phyloP scores from a whole-genome alignment of 2,888 invertebrate genomes.

The Oligia strigilis region DNA sequence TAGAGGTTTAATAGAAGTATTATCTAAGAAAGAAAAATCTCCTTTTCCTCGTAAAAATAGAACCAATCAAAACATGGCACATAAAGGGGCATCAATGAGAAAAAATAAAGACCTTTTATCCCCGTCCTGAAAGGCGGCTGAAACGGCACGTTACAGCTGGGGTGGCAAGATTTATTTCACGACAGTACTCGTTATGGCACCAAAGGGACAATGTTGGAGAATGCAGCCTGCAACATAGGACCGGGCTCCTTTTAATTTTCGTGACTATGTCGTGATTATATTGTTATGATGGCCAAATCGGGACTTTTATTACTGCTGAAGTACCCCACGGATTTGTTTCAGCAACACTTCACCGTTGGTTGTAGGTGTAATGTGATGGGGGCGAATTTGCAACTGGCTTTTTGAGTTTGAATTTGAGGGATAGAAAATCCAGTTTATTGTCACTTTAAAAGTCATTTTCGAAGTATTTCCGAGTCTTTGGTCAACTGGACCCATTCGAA shows the following conservation, averaged over 20 bases:
- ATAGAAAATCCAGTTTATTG: neutral
- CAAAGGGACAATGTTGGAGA: conserved; percentile 83
- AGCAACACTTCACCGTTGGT: neutral
- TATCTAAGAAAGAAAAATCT: conserved; percentile 48
- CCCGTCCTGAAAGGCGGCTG: conserved; percentile 84
- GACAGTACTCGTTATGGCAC: conserved; percentile 88
- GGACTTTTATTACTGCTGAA: conserved; percentile 17
- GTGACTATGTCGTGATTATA: conserved; percentile 45
- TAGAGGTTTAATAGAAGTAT: conserved; percentile 51
- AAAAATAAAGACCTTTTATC: conserved; percentile 89
- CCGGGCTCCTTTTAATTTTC: conserved; percentile 56
- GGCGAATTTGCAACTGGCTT: conserved; percentile 3
- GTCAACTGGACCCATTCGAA: no score
- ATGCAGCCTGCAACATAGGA: conserved; percentile 83
- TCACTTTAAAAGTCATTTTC: neutral
- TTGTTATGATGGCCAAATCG: conserved; percentile 31
- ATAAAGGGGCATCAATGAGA: conserved; percentile 84
- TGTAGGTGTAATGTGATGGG: conserved; percentile 6
- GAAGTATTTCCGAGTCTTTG: no score
- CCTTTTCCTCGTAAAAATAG: conserved; percentile 79
- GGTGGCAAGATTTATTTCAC: conserved; percentile 89
- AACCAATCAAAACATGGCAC: conserved; percentile 82
- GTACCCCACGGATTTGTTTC: conserved; percentile 7
- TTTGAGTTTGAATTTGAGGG: no score
- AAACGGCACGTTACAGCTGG: conserved; percentile 78